A percentile compares a stretch with the other conserved stretches of the same genome.
These are phyloP conservation scores for Cryptomyrus ogoouensis DNA, from an alignment of 2,113 vertebrate species.

Conservation along the genomic window DNA sequence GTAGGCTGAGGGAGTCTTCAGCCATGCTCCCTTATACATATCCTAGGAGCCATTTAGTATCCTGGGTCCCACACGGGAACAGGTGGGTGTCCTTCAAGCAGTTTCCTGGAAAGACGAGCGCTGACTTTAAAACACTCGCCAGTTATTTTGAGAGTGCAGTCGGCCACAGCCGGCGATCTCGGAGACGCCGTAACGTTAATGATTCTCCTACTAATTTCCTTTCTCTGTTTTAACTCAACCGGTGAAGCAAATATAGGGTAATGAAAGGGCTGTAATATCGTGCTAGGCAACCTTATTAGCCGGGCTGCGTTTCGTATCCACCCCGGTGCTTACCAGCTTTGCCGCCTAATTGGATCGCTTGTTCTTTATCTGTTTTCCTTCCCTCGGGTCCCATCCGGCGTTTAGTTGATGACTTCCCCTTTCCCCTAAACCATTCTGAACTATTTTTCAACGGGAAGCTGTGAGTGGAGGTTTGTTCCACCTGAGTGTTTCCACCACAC, in stretches of 20 bases:
- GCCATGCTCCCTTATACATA: not conserved
- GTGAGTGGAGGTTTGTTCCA: not conserved
- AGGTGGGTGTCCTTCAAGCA: not conserved
- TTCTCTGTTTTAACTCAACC: not conserved
- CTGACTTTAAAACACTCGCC: not conserved
- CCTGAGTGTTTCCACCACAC: not conserved
- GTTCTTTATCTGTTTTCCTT: not conserved
- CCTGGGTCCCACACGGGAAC: not conserved
- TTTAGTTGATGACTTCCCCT: not conserved
- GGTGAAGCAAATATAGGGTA: not conserved
- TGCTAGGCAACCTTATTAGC: slow-evolving; percentile 11
- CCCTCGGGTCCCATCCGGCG: not conserved
- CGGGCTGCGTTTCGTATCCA: not conserved
- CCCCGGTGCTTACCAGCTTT: not conserved
- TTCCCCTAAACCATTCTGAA: not conserved
- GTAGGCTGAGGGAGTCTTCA: not conserved
- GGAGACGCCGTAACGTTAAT: not conserved
- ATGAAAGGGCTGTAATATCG: not conserved
- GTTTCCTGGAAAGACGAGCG: not conserved
- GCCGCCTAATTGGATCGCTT: not conserved
- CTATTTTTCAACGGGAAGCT: not conserved
- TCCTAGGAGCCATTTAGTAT: not conserved
- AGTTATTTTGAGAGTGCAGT: not conserved
- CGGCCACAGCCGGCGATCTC: not conserved
- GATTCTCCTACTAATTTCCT: slow-evolving; percentile 4